Evolutionary conservation across 1,140 invertebrate genomes (phyloP).

Genomic region (Brachionus plicatilis): DNA sequence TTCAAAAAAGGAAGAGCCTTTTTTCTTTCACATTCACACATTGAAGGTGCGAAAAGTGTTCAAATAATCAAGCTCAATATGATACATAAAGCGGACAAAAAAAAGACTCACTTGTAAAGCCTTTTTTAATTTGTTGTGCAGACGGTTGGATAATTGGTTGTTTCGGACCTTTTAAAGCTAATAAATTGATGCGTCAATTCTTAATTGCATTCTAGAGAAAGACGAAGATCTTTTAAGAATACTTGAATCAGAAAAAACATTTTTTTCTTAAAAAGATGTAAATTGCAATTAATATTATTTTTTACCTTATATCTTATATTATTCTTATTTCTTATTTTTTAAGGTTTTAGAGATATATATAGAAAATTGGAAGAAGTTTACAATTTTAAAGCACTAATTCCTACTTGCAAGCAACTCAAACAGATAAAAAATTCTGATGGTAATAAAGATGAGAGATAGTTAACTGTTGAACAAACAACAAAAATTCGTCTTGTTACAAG

Average conservation of each 20-base stretch:
- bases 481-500: too few relatives aligned
- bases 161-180: not conserved
- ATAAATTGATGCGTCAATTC: not conserved
- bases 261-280: not conserved
- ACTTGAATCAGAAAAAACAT: not conserved
- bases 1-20: not conserved
- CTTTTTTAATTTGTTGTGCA: too few relatives aligned
- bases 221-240: too few relatives aligned
- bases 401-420: too few relatives aligned
- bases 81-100: not conserved
- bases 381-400: too few relatives aligned
- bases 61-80: conserved; percentile 8
- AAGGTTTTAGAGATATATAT: too few relatives aligned
- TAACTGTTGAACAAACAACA: too few relatives aligned
- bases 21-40: not conserved
- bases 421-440: too few relatives aligned
- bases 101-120: not conserved
- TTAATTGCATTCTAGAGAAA: not conserved
- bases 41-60: not conserved
- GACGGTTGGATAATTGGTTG: not conserved
- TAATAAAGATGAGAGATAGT: too few relatives aligned
- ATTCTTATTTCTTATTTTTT: too few relatives aligned
- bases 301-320: too few relatives aligned
- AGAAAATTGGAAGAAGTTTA: too few relatives aligned
- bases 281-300: not conserved